Conservation (phyloP, 2,888 invertebrate species). For the Sclerodermus sp. region DNA sequence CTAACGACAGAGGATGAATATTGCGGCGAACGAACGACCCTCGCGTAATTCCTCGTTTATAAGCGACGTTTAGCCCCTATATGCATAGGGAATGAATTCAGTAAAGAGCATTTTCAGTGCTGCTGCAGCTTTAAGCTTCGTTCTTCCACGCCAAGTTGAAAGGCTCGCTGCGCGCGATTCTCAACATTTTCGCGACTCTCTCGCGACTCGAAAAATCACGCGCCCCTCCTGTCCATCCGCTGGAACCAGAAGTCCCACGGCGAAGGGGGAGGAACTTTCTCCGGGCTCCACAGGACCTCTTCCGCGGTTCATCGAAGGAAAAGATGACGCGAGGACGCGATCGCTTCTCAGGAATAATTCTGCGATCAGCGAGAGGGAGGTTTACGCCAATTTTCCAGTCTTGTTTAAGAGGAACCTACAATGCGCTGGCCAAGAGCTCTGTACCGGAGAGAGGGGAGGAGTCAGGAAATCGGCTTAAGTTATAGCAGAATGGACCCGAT, state of each 20-base stretch:
- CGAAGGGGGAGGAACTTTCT: no score
- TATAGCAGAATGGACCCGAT: no score
- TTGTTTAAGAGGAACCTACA: background rate
- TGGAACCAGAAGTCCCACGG: no score
- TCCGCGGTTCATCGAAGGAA: no score
- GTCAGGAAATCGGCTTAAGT: background rate
- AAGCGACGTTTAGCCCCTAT: constrained; percentile 20
- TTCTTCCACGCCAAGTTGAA: no score
- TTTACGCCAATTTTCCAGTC: no score
- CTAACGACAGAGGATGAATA: constrained; percentile 11
- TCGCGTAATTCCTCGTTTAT: constrained; percentile 31
- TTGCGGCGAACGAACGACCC: constrained; percentile 9
- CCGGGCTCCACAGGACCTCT: background rate
- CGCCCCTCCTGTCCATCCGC: no score
- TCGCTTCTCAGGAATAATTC: background rate
- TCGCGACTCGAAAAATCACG: no score
- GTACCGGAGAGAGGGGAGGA: background rate
- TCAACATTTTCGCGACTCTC: no score
- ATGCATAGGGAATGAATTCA: constrained; percentile 18
- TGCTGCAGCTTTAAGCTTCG: no score
- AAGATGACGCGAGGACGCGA: background rate
- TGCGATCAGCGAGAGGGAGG: no score
- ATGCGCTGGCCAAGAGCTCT: background rate
- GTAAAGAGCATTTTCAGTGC: constrained; percentile 23
- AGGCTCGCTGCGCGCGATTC: no score